Evolutionary conservation across 2,797 vertebrate species (phyloP).

Genomic region (Alfaro cultratus): DNA sequence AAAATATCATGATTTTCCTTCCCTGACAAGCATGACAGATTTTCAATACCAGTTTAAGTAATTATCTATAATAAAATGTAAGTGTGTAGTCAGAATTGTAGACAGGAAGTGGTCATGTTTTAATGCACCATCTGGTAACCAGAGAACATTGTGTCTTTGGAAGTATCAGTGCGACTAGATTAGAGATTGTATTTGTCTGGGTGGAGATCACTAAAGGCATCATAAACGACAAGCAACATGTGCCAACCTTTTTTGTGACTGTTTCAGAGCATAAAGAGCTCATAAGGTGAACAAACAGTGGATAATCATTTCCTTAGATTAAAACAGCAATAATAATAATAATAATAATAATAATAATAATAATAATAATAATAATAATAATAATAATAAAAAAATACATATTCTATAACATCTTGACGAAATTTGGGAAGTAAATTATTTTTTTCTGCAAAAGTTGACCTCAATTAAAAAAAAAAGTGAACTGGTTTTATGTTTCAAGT

Average conservation of each 20-base stretch:
- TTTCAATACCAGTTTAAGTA: background rate
- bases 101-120: slow-evolving; percentile 41
- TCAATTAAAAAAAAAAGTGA: background rate
- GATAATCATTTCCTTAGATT: slow-evolving; percentile 7
- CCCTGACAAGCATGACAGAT: background rate
- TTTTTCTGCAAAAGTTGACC: slow-evolving; percentile 7
- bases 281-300: background rate
- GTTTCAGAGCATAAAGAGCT: background rate
- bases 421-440: slow-evolving; percentile 5
- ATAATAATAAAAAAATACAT: background rate
- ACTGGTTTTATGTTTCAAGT: too few relatives aligned
- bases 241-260: slow-evolving; percentile 18
- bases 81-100: background rate
- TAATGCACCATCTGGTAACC: slow-evolving; percentile 63
- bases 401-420: background rate
- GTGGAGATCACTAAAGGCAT: slow-evolving; percentile 35
- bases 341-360: too few relatives aligned
- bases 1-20: background rate
- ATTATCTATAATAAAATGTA: background rate
- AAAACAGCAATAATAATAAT: background rate
- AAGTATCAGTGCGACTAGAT: slow-evolving; percentile 52
- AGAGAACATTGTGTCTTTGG: slow-evolving; percentile 16
- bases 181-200: slow-evolving; percentile 59
- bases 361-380: too few relatives aligned
- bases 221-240: slow-evolving; percentile 40